Evolutionary conservation across 2,797 vertebrate species (phyloP).

Genomic region (Trematocara caparti): DNA sequence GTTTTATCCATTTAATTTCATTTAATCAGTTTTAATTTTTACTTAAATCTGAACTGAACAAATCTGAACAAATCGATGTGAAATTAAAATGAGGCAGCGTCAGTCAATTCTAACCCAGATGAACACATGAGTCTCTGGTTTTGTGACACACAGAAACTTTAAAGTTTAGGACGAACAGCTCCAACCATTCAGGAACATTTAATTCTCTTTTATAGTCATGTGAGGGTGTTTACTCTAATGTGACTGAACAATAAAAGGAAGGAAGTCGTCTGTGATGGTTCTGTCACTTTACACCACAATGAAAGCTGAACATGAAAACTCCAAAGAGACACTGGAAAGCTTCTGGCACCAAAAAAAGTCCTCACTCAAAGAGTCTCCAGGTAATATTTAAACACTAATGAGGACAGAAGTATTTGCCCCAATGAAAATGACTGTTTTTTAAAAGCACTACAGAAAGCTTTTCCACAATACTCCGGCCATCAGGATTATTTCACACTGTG

Average conservation of each 20-base stretch:
- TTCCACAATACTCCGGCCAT: accelerated
- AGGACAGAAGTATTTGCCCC: neutral
- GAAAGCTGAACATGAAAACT: neutral
- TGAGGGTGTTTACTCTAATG: neutral
- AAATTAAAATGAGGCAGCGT: neutral
- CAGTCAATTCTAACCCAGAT: neutral
- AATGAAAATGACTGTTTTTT: neutral
- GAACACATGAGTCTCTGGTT: neutral
- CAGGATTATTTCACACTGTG: neutral
- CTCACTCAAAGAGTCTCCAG: neutral
- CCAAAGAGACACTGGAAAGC: neutral
- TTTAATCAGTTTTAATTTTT: neutral
- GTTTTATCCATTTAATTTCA: neutral
- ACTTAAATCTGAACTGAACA: neutral
- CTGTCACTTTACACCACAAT: neutral
- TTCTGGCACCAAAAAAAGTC: neutral
- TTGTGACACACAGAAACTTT: neutral
- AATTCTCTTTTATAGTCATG: neutral
- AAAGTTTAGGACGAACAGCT: neutral
- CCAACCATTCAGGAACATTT: neutral
- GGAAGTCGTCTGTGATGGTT: neutral
- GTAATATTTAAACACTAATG: neutral
- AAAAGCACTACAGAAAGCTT: neutral
- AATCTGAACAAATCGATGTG: neutral
- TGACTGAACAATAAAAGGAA: neutral